Conservation (phyloP, 2,113 vertebrate genomes). For the Canis aureus region DNA sequence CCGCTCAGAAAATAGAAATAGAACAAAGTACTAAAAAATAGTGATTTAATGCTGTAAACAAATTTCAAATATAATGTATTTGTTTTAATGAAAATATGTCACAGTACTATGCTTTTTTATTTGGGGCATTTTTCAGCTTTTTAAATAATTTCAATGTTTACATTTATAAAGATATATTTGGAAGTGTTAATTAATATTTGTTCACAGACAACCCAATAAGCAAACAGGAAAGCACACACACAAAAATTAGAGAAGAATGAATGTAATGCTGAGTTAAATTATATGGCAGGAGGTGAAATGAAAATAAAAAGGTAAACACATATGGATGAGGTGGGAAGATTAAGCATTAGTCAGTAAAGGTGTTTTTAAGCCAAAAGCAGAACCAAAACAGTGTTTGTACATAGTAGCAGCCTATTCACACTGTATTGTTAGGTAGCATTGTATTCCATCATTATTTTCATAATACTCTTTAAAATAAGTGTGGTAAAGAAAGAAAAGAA, state of each 20-base stretch:
- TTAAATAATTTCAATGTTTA: slow-evolving; percentile 61
- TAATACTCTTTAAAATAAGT: not conserved
- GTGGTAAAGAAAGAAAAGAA: not conserved
- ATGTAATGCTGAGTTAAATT: slow-evolving; percentile 62
- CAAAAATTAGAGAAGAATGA: slow-evolving; percentile 31
- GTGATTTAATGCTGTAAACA: not conserved
- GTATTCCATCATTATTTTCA: slow-evolving; percentile 22
- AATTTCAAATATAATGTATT: slow-evolving; percentile 17
- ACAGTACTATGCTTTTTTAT: not conserved
- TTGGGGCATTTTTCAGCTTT: slow-evolving; percentile 25
- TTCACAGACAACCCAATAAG: slow-evolving; percentile 35
- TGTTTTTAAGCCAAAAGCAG: slow-evolving; percentile 12
- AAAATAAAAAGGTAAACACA: slow-evolving; percentile 61
- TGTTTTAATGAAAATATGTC: slow-evolving; percentile 15
- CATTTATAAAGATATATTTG: slow-evolving; percentile 40
- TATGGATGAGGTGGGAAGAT: slow-evolving; percentile 36
- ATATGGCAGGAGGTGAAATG: slow-evolving; percentile 14
- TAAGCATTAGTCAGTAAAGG: slow-evolving; percentile 55
- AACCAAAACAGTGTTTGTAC: not conserved
- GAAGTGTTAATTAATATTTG: slow-evolving; percentile 63
- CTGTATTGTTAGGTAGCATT: not conserved
- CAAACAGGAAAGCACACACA: not conserved
- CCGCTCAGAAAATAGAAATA: not conserved
- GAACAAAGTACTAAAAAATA: not conserved
- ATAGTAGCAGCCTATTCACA: not conserved